Percentiles rank a stretch among this genome's conserved stretches.
Evolutionary conservation across 2,888 invertebrate species (phyloP).

Genomic region (Papilio demoleus): DNA sequence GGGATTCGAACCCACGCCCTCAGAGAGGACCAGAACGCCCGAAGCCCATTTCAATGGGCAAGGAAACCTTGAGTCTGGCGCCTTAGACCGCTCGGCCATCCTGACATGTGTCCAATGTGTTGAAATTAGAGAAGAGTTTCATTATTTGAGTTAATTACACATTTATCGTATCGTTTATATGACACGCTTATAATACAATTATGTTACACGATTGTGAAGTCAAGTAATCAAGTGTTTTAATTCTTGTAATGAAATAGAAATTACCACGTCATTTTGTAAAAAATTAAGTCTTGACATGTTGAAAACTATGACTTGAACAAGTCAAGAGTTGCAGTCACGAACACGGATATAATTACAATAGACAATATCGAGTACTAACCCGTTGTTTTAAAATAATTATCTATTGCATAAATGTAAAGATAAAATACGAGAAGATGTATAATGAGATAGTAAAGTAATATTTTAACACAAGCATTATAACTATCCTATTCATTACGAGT

Average conservation of each 20-base stretch:
- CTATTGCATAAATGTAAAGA: neutral
- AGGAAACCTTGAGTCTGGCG: slow-evolving; percentile 26
- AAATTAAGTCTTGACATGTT: too few relatives aligned
- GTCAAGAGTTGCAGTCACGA: too few relatives aligned
- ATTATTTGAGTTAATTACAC: neutral
- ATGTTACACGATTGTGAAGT: too few relatives aligned
- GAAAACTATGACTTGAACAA: too few relatives aligned
- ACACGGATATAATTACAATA: too few relatives aligned
- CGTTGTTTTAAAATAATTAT: neutral
- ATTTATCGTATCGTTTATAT: neutral
- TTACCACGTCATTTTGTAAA: too few relatives aligned
- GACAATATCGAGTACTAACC: neutral
- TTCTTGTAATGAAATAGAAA: too few relatives aligned
- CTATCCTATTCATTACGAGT: neutral
- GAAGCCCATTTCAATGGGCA: slow-evolving; percentile 2
- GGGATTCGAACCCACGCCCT: slow-evolving; percentile 30
- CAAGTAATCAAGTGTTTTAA: too few relatives aligned
- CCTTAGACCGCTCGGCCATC: slow-evolving; percentile 24
- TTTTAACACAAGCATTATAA: neutral
- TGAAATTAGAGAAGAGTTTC: neutral
- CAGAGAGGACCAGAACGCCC: slow-evolving; percentile 27
- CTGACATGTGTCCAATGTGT: neutral
- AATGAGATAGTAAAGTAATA: neutral
- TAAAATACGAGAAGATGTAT: neutral
- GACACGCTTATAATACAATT: too few relatives aligned